phyloP scores from a whole-genome alignment of 1,140 invertebrate species.

The Camponotus vicinus region DNA sequence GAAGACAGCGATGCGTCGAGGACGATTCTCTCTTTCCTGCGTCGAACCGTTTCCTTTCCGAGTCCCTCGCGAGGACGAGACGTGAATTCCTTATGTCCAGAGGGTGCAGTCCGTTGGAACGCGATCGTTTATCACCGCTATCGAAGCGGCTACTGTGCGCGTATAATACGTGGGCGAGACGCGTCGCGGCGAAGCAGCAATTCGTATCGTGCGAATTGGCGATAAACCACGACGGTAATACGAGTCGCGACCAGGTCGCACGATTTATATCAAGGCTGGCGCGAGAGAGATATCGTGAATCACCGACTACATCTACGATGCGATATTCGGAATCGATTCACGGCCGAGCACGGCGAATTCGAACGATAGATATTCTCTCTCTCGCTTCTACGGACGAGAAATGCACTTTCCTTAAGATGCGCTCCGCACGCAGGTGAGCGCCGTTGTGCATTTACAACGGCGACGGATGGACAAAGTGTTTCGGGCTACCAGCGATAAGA shows the following conservation, averaged over 20 bases:
- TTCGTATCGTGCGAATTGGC: constrained; percentile 51
- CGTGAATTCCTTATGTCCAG: constrained; percentile 36
- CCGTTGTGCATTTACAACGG: constrained; percentile 49
- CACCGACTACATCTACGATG: constrained; percentile 29
- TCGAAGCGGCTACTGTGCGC: constrained; percentile 68
- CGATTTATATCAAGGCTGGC: constrained; percentile 68
- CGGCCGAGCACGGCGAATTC: constrained; percentile 53
- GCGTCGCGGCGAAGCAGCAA: constrained; percentile 46
- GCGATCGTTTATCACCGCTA: background rate
- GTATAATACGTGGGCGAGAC: constrained; percentile 66
- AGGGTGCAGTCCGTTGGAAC: background rate
- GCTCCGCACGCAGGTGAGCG: constrained; percentile 65
- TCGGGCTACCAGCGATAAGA: constrained; percentile 50
- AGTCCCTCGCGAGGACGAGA: background rate
- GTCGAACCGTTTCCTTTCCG: background rate
- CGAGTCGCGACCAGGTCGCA: constrained; percentile 25
- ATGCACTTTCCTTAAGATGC: constrained; percentile 57
- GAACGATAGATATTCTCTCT: constrained; percentile 68
- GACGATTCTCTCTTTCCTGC: constrained; percentile 32
- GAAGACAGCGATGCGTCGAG: background rate
- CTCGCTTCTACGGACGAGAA: constrained; percentile 46
- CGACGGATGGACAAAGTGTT: constrained; percentile 50
- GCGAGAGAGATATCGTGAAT: constrained; percentile 65
- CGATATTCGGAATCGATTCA: constrained; percentile 58
- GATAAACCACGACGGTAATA: constrained; percentile 60